These are phyloP conservation scores for Timema podura DNA, from an alignment of 2,888 invertebrate species.

Conservation along the genomic window DNA sequence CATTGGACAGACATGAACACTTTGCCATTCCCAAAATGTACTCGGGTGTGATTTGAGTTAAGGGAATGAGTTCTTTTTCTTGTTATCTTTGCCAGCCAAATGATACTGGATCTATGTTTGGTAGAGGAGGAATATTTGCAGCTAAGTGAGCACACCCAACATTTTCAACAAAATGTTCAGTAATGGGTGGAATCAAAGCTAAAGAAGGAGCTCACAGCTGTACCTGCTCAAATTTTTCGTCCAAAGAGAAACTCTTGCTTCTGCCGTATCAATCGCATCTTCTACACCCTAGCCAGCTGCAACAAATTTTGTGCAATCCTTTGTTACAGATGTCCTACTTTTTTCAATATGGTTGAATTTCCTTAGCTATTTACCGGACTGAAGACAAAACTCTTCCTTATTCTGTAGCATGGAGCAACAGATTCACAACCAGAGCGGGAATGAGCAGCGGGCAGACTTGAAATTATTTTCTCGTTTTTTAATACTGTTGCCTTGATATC, in stretches of 20 bases:
- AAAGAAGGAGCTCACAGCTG: background rate
- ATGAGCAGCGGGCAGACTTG: constrained; percentile 7
- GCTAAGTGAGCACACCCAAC: background rate
- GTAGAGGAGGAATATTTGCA: background rate
- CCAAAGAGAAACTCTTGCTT: background rate
- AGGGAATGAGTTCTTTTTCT: background rate
- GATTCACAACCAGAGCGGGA: background rate
- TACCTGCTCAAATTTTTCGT: background rate
- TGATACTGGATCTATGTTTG: background rate
- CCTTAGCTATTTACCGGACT: background rate
- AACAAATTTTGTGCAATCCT: background rate
- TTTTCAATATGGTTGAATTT: background rate
- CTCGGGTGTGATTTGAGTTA: background rate
- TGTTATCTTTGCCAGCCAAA: background rate
- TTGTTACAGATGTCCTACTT: background rate
- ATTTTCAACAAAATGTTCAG: background rate
- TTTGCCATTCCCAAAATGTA: background rate
- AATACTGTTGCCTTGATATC: background rate
- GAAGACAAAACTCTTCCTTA: background rate
- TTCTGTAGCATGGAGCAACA: background rate
- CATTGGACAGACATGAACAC: background rate
- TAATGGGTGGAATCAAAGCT: background rate
- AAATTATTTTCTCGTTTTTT: background rate
- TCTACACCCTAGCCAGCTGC: background rate
- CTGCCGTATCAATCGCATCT: background rate